Conservation (phyloP, 2,797 vertebrate genomes). For the Leptodon cayanensis region DNA sequence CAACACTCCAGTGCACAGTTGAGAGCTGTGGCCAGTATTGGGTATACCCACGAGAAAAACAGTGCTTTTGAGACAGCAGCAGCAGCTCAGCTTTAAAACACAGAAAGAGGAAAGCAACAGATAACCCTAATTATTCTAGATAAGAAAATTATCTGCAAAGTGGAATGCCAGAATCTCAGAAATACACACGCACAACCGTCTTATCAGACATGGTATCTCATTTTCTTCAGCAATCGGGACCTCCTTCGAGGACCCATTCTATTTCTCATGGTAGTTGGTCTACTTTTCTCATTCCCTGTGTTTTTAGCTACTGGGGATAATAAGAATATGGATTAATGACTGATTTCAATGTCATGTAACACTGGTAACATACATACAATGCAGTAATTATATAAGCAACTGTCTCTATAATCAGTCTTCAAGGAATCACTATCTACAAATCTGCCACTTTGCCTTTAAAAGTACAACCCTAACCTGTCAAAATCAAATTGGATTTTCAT, state of each 20-base stretch:
- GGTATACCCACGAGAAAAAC: background rate
- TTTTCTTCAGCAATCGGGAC: background rate
- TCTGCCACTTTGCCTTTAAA: slow-evolving; percentile 32
- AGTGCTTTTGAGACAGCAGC: background rate
- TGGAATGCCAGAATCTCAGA: background rate
- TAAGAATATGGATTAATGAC: background rate
- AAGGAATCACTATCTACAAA: slow-evolving; percentile 2
- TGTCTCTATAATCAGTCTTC: slow-evolving; percentile 10
- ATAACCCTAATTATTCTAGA: background rate
- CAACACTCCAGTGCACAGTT: background rate
- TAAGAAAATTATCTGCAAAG: slow-evolving; percentile 1
- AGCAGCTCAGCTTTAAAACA: background rate
- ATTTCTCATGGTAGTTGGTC: background rate
- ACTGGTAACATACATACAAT: background rate
- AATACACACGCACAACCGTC: background rate
- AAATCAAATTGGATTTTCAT: slow-evolving; percentile 41
- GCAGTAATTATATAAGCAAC: slow-evolving; percentile 17
- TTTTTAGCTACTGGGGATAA: slow-evolving; percentile 6
- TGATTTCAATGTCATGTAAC: slow-evolving; percentile 8
- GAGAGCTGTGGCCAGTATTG: background rate
- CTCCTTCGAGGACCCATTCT: background rate
- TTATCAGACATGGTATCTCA: background rate
- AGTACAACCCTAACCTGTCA: slow-evolving; percentile 3
- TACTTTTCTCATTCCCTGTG: background rate
- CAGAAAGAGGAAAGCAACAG: background rate